Evolutionary conservation across 2,888 invertebrate species (phyloP), one percentile per base, ranked within the genome.

Genomic region (Sialis lutaria): DNA sequence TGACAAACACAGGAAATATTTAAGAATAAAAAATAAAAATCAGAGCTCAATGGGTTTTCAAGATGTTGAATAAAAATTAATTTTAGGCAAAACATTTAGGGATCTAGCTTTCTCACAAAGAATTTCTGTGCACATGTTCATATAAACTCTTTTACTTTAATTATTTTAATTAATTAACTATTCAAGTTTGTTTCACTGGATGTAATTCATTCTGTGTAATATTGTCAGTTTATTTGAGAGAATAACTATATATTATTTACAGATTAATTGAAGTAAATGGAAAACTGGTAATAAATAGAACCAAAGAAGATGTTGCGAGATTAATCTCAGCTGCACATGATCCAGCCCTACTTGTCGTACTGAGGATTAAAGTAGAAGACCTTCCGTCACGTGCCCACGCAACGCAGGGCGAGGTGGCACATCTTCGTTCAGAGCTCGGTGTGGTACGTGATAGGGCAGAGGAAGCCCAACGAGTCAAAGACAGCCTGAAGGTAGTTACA

Each of bases 261-360:
- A 85, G 84, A 56, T 66, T 89, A 55, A 64, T 89, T 51, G 89
- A 89, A 66, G 79, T 88, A 45, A 88, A 88, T 61, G 88, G 88
- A 33, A 80, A 81, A 55, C 64, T 81, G 39, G 77, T 84, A 44
- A 65, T 83, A 48, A 75, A 75, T 48, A 77, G 77, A 53, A 75
- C 72, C 51, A 74, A 76, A 55, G 85, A 83, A 48, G 86, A 87
- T 56, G 64, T 87, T 51, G 72, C 75, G 52, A 75, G 83, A 48
- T 70, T 81, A 34, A 66, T 79, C 37, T 72, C 74, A 42, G 70
- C 72, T 12, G 71, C 73, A 6, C 75, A 75, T 6, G 70, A 72
- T 56, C 75, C 78, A 1, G 77, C 79, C 12, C 74, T 76, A 49
- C 65, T 82, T 40, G 80, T 82, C 39, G 67, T 83, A 48, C 67